Percentiles rank a stretch among this genome's conserved stretches.
phyloP scores from a whole-genome alignment of 2,113 vertebrate genomes.

The Xiphophorus hellerii region DNA sequence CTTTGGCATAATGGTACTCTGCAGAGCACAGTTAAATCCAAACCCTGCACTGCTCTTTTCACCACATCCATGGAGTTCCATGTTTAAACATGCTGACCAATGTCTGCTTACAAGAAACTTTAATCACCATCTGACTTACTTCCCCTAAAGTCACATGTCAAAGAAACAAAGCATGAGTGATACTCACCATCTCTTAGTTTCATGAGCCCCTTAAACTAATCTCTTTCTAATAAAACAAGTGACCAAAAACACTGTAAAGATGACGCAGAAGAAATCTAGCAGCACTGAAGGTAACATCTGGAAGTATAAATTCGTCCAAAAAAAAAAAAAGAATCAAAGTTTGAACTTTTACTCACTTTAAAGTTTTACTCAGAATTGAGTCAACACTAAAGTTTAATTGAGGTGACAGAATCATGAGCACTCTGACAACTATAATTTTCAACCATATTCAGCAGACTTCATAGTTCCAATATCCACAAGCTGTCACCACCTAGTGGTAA shows the following conservation, averaged over 20 bases:
- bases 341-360: not conserved
- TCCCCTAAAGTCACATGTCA: slow-evolving; percentile 51
- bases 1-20: not conserved
- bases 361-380: not conserved
- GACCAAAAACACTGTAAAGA: not conserved
- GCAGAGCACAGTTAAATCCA: slow-evolving; percentile 6
- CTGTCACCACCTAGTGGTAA: slow-evolving; percentile 58
- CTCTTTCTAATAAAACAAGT: not conserved
- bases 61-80: not conserved
- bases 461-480: not conserved
- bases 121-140: slow-evolving; percentile 41
- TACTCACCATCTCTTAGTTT: slow-evolving; percentile 3
- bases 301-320: not conserved
- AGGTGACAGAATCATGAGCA: not conserved
- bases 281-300: not conserved
- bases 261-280: not conserved
- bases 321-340: not conserved
- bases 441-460: not conserved
- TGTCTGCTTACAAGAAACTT: slow-evolving; percentile 13
- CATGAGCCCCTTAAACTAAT: not conserved
- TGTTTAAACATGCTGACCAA: slow-evolving; percentile 41
- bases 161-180: slow-evolving; percentile 1
- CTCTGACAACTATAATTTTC: not conserved
- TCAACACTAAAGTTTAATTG: not conserved
- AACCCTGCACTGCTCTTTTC: slow-evolving; percentile 8